Percentiles rank a stretch among this genome's conserved stretches.
phyloP scores from a whole-genome alignment of 2,888 invertebrate species.

The Pristionchus exspectatus region DNA sequence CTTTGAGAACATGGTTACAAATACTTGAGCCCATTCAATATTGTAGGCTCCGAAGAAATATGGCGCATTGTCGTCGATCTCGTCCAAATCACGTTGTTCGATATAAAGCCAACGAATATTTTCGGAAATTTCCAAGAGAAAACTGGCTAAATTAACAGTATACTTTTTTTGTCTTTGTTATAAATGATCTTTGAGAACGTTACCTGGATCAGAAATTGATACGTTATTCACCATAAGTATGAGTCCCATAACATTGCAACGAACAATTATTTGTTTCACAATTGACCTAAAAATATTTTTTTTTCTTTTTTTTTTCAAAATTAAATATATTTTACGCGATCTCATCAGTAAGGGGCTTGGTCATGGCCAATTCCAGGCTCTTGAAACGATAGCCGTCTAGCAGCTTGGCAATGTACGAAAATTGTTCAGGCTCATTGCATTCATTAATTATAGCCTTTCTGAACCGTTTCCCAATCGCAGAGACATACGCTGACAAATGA shows the following conservation, averaged over 20 bases:
- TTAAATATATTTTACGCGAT: neutral
- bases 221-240: neutral
- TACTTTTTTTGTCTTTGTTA: too few species aligned
- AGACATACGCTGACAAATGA: too few species aligned
- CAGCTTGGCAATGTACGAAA: neutral
- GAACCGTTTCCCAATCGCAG: neutral
- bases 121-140: neutral
- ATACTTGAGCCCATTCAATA: neutral
- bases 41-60: neutral
- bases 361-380: neutral
- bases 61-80: neutral
- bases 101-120: neutral
- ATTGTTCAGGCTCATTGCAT: neutral
- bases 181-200: neutral
- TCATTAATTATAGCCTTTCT: neutral
- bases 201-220: neutral
- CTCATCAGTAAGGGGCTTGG: neutral
- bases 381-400: neutral
- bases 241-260: neutral
- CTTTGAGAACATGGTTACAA: neutral
- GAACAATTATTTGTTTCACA: neutral
- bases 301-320: too few species aligned
- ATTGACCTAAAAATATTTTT: neutral
- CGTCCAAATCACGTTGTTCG: neutral
- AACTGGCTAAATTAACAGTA: neutral